Evolutionary conservation across 2,888 invertebrate species (phyloP).

Genomic region (Hypomecis punctinalis): DNA sequence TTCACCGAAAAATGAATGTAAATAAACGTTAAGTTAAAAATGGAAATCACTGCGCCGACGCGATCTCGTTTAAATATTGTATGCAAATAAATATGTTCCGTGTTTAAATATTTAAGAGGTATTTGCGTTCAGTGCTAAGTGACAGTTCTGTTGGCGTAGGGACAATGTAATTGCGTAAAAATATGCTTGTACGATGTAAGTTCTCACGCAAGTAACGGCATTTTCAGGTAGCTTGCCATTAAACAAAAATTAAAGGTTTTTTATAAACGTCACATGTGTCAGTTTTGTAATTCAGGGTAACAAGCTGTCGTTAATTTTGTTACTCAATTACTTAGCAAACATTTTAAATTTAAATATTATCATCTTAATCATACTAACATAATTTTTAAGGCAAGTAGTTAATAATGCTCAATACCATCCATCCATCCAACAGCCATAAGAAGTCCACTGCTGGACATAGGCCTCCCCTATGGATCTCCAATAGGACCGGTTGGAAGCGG

Average conservation of each 20-base stretch:
- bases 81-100: constrained; percentile 54
- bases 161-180: constrained; percentile 41
- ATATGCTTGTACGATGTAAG: constrained; percentile 7
- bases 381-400: too few species aligned
- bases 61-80: constrained; percentile 56
- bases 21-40: constrained; percentile 57
- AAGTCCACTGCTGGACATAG: too few species aligned
- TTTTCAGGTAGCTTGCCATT: constrained; percentile 6
- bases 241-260: too few species aligned
- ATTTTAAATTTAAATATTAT: too few species aligned
- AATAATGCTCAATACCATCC: too few species aligned
- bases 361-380: too few species aligned
- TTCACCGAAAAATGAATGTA: constrained; percentile 32
- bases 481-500: too few species aligned
- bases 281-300: too few species aligned
- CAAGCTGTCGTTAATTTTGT: too few species aligned
- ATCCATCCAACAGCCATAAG: too few species aligned
- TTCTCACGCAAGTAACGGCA: constrained; percentile 27
- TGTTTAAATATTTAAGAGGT: constrained; percentile 29
- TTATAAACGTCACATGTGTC: neutral
- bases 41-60: constrained; percentile 59
- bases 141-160: constrained; percentile 39
- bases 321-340: too few species aligned
- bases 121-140: constrained; percentile 32
- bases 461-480: too few species aligned